Base-by-base conservation (phyloP, 2,888 invertebrate genomes). In the Parthenolecanium corni region DNA sequence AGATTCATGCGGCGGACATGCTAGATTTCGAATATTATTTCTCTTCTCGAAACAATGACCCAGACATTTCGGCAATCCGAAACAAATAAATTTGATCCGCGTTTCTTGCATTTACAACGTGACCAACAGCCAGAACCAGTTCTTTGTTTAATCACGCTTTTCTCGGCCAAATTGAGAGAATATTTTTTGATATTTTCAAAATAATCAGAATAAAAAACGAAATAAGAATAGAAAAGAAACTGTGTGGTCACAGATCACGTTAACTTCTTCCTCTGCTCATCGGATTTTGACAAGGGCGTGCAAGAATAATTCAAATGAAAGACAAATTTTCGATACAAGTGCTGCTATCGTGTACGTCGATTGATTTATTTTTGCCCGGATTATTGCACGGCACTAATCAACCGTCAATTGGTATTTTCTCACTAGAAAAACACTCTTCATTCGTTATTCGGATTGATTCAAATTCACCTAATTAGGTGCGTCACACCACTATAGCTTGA, bases 31-130 rank as follows among this genome's bases (percentile, higher is more conserved):
- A 31, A 31, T 31, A 31, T 42, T 14, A 16, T 56, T 56, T 24
- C 44, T 42, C 44, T 56, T 44, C 20, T 56, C 40, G 25, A 56
- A 42, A 56, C 56, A 56, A 56, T 42, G 56, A 56, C 56, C 56
- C 40, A 21, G 20, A 23, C 44, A 24, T 40, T 56, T 25, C 56
- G 56, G 40, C 44, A 20, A 44, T 42, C 56, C 56, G 56, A 44
- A 44, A 42, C 56, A 42, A 56, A 54, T 54, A 54, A 54, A 56
- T 56, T 56, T 56, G 56, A 56, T 56, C 56, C 42, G 56, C 20
- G 42, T 44, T 56, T 24, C 23, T 53, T 56, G 40, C 18, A 14
- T 24, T 56, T 23, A 44, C 44, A 56, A 42, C 56, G 56, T 56
- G 56, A 56, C 56, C 56, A 56, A 53, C 38, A 31, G 53, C 53